Evolutionary conservation across 1,140 invertebrate genomes (phyloP).

Genomic region (Lethrus apterus): DNA sequence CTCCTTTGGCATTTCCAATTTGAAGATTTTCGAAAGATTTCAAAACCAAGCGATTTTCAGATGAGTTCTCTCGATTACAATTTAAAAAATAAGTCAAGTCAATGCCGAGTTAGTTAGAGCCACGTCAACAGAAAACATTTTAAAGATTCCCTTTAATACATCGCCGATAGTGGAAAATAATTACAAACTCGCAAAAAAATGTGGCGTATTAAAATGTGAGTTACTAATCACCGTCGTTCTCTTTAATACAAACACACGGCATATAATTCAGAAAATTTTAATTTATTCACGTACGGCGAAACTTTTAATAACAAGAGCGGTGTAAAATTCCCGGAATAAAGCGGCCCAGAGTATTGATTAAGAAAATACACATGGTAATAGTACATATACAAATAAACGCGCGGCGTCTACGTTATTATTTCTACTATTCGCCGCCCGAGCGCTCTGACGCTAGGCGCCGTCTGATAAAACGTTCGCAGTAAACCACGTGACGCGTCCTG

Average conservation of each 20-base stretch:
- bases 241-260: no score
- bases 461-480: constrained; percentile 10
- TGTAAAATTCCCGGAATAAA: constrained; percentile 17
- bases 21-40: no score
- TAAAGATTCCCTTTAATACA: no score
- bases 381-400: constrained; percentile 9
- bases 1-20: no score
- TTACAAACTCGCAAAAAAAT: neutral
- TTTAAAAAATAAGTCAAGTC: no score
- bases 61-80: no score
- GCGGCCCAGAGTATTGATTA: constrained; percentile 15
- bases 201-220: neutral
- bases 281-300: no score
- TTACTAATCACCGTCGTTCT: no score
- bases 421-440: constrained; percentile 13
- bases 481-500: neutral
- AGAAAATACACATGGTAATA: constrained; percentile 18
- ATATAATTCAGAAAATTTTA: no score
- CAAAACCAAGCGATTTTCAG: no score
- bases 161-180: neutral
- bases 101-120: no score
- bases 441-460: constrained; percentile 5
- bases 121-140: no score
- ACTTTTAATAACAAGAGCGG: constrained; percentile 10
- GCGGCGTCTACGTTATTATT: constrained; percentile 7